A percentile compares a stretch with the other conserved stretches of the same genome.
Conservation (phyloP, 2,113 vertebrate species). For the Sterna hirundo region DNA sequence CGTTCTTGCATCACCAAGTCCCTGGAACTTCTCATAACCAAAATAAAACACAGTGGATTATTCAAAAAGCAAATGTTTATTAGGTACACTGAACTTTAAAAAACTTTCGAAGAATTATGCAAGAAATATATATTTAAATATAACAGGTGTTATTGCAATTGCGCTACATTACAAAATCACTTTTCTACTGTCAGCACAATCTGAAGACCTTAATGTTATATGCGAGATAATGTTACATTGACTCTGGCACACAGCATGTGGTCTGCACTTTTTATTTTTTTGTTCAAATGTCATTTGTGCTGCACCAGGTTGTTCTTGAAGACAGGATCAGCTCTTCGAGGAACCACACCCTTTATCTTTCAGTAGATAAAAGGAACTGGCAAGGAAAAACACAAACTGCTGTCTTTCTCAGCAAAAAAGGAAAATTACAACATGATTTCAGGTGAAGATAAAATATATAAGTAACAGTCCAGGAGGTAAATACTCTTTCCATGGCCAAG, state of each 20-base stretch:
- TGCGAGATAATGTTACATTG: background rate
- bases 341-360: background rate
- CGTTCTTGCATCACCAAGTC: background rate
- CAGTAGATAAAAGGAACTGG: conserved; percentile 35
- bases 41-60: conserved; percentile 51
- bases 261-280: background rate
- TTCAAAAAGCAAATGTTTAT: conserved; percentile 73
- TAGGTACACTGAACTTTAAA: conserved; percentile 70
- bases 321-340: background rate
- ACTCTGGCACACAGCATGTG: conserved; percentile 7
- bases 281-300: background rate
- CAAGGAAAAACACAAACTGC: conserved; percentile 10
- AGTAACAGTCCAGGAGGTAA: conserved; percentile 26
- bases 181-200: conserved; percentile 26
- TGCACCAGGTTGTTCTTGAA: conserved; percentile 38
- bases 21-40: background rate
- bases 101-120: conserved; percentile 63
- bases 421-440: conserved; percentile 27
- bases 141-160: conserved; percentile 53
- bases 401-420: conserved; percentile 18
- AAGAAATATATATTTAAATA: conserved; percentile 71
- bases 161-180: conserved; percentile 51
- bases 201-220: conserved; percentile 27
- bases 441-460: background rate
- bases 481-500: background rate